A percentile compares a stretch with the other conserved stretches of the same genome.
Conservation (phyloP, 2,888 invertebrate genomes). For the Brachylomia viminalis region DNA sequence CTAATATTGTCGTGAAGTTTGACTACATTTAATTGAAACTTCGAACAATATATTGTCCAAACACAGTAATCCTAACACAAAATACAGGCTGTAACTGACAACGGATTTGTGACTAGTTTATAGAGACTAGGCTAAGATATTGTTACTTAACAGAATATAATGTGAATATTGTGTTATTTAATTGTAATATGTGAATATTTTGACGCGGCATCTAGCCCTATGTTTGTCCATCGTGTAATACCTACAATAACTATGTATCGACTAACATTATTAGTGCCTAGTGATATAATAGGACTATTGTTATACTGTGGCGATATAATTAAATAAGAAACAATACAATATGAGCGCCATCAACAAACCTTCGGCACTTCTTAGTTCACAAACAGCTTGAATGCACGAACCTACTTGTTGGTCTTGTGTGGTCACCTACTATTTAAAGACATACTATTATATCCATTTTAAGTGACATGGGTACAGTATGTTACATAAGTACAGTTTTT, state of each 20-base stretch:
- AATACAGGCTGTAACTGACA: conserved; percentile 88
- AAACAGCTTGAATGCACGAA: conserved; percentile 47
- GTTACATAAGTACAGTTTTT: conserved; percentile 62
- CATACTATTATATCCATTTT: conserved; percentile 42
- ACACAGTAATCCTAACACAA: conserved; percentile 77
- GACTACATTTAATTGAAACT: conserved; percentile 52
- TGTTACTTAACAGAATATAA: conserved; percentile 86
- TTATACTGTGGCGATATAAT: conserved; percentile 70
- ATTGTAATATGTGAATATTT: conserved; percentile 85
- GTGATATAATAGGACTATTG: conserved; percentile 70
- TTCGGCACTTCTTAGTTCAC: conserved; percentile 56
- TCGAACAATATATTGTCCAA: conserved; percentile 67
- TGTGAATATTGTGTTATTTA: conserved; percentile 86
- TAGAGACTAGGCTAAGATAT: conserved; percentile 79
- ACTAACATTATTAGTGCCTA: conserved; percentile 74
- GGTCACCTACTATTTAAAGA: conserved; percentile 40
- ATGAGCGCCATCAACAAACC: conserved; percentile 69
- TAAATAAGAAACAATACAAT: conserved; percentile 60
- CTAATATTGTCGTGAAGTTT: conserved; percentile 48
- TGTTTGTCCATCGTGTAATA: conserved; percentile 74
- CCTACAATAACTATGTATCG: conserved; percentile 70
- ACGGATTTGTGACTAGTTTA: conserved; percentile 89
- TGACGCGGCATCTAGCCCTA: conserved; percentile 75
- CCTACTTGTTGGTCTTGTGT: conserved; percentile 35
- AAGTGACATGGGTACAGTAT: conserved; percentile 50